phyloP scores from a whole-genome alignment of 2,113 vertebrate genomes.

The Carettochelys insculpta region DNA sequence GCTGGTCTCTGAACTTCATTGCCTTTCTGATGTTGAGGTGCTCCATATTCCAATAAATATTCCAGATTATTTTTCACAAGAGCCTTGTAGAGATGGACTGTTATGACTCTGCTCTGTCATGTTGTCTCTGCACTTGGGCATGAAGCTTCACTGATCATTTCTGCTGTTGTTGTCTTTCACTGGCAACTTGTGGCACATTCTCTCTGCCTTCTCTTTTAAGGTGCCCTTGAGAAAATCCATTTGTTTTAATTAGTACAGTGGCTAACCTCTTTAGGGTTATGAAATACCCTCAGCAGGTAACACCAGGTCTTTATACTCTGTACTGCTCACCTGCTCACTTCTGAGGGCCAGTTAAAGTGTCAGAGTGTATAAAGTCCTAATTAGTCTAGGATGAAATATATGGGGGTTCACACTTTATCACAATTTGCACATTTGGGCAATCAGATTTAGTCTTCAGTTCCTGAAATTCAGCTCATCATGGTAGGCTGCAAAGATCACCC shows the following conservation, averaged over 20 bases:
- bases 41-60: background rate
- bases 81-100: background rate
- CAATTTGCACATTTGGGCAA: background rate
- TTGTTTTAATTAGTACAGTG: background rate
- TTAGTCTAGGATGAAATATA: background rate
- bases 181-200: background rate
- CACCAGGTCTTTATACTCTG: background rate
- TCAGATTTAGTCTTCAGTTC: rapidly evolving
- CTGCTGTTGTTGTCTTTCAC: background rate
- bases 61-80: background rate
- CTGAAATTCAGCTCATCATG: background rate
- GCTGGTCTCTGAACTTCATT: background rate
- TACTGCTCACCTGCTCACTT: background rate
- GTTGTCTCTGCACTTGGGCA: background rate
- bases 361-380: background rate
- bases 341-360: background rate
- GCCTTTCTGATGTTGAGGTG: background rate
- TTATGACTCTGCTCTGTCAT: background rate
- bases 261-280: background rate
- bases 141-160: background rate
- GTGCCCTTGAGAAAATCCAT: background rate
- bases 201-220: background rate
- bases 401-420: background rate
- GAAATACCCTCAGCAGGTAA: background rate
- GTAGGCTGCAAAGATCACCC: rapidly evolving